Conservation (phyloP, 2,113 vertebrate genomes). For the Noctilio leporinus region DNA sequence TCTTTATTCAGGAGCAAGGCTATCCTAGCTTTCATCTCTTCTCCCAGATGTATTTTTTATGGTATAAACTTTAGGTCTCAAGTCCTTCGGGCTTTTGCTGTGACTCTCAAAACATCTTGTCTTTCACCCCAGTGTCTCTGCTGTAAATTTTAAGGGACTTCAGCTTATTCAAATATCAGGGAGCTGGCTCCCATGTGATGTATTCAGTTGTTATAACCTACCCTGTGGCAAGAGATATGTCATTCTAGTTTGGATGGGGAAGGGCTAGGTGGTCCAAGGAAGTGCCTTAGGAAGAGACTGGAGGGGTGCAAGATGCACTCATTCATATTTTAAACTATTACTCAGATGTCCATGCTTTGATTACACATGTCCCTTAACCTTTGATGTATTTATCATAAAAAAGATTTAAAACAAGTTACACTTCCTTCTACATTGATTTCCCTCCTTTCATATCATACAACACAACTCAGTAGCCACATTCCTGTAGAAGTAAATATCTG, state of each 20-base stretch:
- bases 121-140: conserved; percentile 11
- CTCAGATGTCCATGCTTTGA: neutral
- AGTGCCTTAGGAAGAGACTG: neutral
- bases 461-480: neutral
- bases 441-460: neutral
- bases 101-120: conserved; percentile 42
- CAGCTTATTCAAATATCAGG: neutral
- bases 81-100: conserved; percentile 3
- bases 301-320: neutral
- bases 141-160: conserved; percentile 35
- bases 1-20: neutral
- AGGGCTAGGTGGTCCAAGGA: neutral
- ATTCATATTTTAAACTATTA: neutral
- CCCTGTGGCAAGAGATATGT: neutral
- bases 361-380: neutral
- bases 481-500: neutral
- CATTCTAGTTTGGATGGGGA: neutral
- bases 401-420: neutral
- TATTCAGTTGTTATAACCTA: neutral
- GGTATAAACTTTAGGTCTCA: neutral
- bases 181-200: neutral
- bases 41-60: neutral
- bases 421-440: neutral
- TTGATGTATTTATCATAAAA: neutral
- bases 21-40: neutral